Conservation (phyloP, 2,113 vertebrate genomes). For the Mohoua ochrocephala region DNA sequence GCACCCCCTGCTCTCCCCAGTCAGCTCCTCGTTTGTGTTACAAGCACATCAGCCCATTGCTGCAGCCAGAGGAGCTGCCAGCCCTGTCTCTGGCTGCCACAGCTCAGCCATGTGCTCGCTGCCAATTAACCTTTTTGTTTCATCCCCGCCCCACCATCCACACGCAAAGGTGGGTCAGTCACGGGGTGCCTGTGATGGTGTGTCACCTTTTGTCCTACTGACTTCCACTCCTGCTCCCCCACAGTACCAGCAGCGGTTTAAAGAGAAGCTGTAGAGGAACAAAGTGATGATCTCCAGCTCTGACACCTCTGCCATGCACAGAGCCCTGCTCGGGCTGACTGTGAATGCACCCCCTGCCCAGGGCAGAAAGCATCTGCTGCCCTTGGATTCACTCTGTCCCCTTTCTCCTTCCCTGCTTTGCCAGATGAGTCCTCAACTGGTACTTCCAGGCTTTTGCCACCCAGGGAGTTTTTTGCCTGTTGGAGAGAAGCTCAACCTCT, state of each 20-base stretch:
- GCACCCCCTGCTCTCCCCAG: background rate
- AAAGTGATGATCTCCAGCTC: background rate
- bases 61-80: background rate
- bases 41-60: rapidly evolving
- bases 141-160: rapidly evolving
- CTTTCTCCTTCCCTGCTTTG: background rate
- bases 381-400: background rate
- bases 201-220: background rate
- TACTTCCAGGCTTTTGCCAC: background rate
- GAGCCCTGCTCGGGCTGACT: background rate
- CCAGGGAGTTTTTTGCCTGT: background rate
- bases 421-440: background rate
- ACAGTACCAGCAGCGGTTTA: background rate
- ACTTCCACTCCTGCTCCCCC: background rate
- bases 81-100: background rate
- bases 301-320: background rate
- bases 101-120: background rate
- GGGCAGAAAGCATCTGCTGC: background rate
- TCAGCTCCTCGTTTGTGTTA: rapidly evolving
- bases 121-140: background rate
- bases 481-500: background rate
- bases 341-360: background rate
- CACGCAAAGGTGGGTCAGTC: background rate
- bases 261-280: background rate
- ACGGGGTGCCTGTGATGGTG: background rate